Evolutionary conservation across 2,113 vertebrate species (phyloP), one percentile per base, ranked within the genome.

Genomic region (Pseudopipra pipra): DNA sequence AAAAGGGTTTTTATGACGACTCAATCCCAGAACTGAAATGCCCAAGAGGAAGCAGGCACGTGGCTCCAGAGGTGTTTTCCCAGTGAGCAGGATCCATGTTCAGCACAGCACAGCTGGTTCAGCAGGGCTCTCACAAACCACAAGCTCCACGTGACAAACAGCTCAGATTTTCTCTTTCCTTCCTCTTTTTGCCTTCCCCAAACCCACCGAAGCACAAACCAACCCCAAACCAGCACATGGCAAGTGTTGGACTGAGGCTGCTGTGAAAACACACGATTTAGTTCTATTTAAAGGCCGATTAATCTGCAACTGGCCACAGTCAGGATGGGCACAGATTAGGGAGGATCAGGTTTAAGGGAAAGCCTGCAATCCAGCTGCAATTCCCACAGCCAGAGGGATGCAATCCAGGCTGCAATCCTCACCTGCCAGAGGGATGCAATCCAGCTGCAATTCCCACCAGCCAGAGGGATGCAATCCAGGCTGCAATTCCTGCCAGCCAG

Each of bases 311-410:
- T 41, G 87, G 66, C 71, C 21, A 28, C 41, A 62, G 58, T 4
- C 2, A 1, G 80, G 80, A 59, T 19, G 56, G 83, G 61, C 70
- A 87, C 2, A 3, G 94, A 90, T 35, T 83, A 92, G 85, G 12
- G 51, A 19, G 5, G 2, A 51, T 12, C 33, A 44, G 74, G 23
- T 80, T 71, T 41, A 44, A 72, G 54, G 78, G 54, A 25, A 91
- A 85, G 47, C 19, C 51, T 33, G 39, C 54, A 72, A 76, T 30
- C 51, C 41, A 5, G 62, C 74, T 81, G 65, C 23, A 35, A 43
- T 54, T 49, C 61, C 5, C 1, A 0, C 39, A 1, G 24, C 41
- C 8, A 0, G 13, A 63, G 63, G 63, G 37, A 46, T 22, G 17
- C 4, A 66, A 79, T 46, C 58, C 41, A 33, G 39, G 39, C 35